A percentile compares a stretch with the other conserved stretches of the same genome.
Conservation (phyloP, 2,113 vertebrate genomes). For the Tragelaphus strepsiceros region DNA sequence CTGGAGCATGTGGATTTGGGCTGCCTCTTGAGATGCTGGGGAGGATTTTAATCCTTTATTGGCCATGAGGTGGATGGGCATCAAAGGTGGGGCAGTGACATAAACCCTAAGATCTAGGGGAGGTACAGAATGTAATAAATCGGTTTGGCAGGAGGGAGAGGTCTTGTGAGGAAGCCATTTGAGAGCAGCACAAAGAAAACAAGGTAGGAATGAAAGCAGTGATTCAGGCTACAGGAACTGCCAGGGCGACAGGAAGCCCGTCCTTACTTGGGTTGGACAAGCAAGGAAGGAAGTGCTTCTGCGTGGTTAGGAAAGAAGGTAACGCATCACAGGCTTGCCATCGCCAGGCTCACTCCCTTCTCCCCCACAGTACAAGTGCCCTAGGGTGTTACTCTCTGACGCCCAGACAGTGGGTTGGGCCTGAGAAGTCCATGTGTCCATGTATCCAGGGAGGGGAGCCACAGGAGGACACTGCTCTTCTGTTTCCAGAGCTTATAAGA, state of each 20-base stretch:
- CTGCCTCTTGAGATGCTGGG: background rate
- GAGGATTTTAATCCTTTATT: background rate
- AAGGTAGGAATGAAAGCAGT: background rate
- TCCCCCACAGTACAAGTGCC: rapidly evolving
- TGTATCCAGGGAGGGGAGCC: background rate
- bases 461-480: background rate
- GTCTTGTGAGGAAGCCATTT: background rate
- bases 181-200: background rate
- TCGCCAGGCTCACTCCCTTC: background rate
- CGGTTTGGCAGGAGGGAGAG: background rate
- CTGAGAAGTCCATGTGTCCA: background rate
- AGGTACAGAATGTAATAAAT: background rate
- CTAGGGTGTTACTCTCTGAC: background rate
- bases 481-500: background rate
- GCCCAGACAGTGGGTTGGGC: background rate
- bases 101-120: background rate
- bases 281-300: slow-evolving; percentile 15
- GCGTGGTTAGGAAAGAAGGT: background rate
- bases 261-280: background rate
- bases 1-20: background rate
- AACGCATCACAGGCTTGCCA: background rate
- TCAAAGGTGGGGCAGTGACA: background rate
- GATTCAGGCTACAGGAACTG: background rate
- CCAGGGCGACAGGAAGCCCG: background rate
- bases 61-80: background rate